Percentiles rank a stretch among this genome's conserved stretches.
Evolutionary conservation across 2,888 invertebrate species (phyloP).

Genomic region (Cabera pusaria): DNA sequence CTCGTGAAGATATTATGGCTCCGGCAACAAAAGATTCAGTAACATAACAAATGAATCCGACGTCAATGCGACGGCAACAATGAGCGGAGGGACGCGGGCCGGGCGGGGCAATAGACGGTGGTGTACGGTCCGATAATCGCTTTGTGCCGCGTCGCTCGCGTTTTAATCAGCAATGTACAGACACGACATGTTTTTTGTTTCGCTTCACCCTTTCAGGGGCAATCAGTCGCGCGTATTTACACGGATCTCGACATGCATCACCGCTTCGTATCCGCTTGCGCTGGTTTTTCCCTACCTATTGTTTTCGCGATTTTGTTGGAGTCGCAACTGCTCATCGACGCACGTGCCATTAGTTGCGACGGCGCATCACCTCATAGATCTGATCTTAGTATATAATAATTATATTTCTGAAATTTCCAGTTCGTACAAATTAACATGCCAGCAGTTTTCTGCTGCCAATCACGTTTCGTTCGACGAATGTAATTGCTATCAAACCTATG

Average conservation of each 20-base stretch:
- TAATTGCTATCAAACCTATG: constrained; percentile 17
- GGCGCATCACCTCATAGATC: too few relatives aligned
- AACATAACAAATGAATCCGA: constrained; percentile 47
- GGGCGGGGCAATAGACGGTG: constrained; percentile 49
- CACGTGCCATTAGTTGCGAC: too few relatives aligned
- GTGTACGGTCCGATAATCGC: constrained; percentile 72
- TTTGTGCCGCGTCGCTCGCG: constrained; percentile 61
- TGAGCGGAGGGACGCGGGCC: not conserved
- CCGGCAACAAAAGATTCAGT: constrained; percentile 43
- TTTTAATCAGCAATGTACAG: constrained; percentile 71
- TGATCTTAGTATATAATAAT: too few relatives aligned
- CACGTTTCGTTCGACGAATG: constrained; percentile 10
- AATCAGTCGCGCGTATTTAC: constrained; percentile 70
- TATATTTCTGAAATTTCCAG: too few relatives aligned
- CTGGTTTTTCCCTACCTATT: constrained; percentile 40
- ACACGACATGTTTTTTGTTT: constrained; percentile 56
- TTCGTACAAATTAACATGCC: too few relatives aligned
- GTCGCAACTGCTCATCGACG: too few relatives aligned
- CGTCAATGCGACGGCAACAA: constrained; percentile 28
- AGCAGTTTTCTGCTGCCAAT: constrained; percentile 26
- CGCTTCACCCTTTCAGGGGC: constrained; percentile 66
- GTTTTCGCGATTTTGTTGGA: too few relatives aligned
- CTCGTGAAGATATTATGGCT: not conserved
- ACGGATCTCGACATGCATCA: constrained; percentile 58
- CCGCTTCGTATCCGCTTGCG: constrained; percentile 42